A percentile compares a stretch with the other conserved stretches of the same genome.
Evolutionary conservation across 2,888 invertebrate species (phyloP).

Genomic region (Cantharis lateralis): DNA sequence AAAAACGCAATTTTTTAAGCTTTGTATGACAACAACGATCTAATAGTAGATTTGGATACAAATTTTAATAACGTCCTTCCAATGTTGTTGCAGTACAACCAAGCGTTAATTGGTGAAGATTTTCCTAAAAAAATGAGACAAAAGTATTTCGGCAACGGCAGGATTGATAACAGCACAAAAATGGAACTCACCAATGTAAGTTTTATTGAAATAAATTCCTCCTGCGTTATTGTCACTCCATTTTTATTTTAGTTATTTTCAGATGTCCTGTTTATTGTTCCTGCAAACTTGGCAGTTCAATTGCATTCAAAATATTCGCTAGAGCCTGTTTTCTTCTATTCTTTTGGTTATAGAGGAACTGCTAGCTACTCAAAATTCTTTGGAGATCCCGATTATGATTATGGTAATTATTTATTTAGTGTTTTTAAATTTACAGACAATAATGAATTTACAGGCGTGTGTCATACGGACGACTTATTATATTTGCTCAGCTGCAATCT

Average conservation of each 20-base stretch:
- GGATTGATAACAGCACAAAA: conserved; percentile 50
- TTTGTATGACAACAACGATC: conserved; percentile 42
- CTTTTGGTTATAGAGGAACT: conserved; percentile 65
- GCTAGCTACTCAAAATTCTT: conserved; percentile 74
- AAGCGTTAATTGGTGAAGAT: conserved; percentile 45
- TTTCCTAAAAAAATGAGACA: conserved; percentile 51
- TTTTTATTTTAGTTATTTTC: conserved; percentile 8
- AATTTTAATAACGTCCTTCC: conserved; percentile 55
- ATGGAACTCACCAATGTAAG: conserved; percentile 54
- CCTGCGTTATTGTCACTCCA: not conserved
- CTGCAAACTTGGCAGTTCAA: conserved; percentile 7
- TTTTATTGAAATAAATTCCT: conserved; percentile 25
- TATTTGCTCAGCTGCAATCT: conserved; percentile 74
- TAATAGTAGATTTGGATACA: conserved; percentile 51
- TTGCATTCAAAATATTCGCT: not conserved
- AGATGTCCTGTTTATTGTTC: conserved; percentile 11
- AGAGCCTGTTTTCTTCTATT: not conserved
- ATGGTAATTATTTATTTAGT: conserved; percentile 57
- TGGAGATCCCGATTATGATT: conserved; percentile 66
- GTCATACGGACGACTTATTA: conserved; percentile 83
- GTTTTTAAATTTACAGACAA: not conserved
- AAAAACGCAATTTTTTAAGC: conserved; percentile 37
- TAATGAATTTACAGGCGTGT: conserved; percentile 69
- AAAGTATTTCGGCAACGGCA: conserved; percentile 55
- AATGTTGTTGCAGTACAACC: conserved; percentile 53